Evolutionary conservation across 1,140 invertebrate genomes (phyloP).

Genomic region (Octopus sinensis): DNA sequence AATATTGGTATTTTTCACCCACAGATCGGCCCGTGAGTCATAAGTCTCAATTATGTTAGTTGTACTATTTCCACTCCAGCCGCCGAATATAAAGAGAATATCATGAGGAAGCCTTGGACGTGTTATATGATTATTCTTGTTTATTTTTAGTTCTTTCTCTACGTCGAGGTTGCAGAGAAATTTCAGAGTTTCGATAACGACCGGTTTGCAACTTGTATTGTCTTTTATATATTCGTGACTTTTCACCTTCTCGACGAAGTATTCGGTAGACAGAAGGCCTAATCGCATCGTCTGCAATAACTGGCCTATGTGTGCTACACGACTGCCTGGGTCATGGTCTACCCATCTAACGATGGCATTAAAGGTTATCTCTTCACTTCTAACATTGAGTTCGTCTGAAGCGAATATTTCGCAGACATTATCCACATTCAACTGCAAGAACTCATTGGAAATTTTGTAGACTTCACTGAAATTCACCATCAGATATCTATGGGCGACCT

Average conservation of each 20-base stretch:
- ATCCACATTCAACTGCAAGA: slow-evolving; percentile 82
- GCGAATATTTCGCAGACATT: slow-evolving; percentile 93
- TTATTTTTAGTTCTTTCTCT: slow-evolving; percentile 49
- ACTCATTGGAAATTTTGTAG: slow-evolving; percentile 95
- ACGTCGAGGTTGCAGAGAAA: slow-evolving; percentile 74
- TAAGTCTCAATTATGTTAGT: slow-evolving; percentile 75
- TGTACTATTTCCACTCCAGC: slow-evolving; percentile 71
- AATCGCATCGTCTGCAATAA: slow-evolving; percentile 74
- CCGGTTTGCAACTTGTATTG: slow-evolving; percentile 66
- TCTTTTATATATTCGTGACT: slow-evolving; percentile 66
- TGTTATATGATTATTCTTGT: slow-evolving; percentile 43
- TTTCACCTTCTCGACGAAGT: slow-evolving; percentile 66
- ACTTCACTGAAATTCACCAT: slow-evolving; percentile 53
- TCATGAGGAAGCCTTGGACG: slow-evolving; percentile 50
- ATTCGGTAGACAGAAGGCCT: slow-evolving; percentile 79
- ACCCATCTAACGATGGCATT: slow-evolving; percentile 97
- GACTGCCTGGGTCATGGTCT: slow-evolving; percentile 87
- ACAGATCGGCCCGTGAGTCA: slow-evolving; percentile 73
- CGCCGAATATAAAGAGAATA: slow-evolving; percentile 66
- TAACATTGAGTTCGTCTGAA: slow-evolving; percentile 93
- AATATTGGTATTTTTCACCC: slow-evolving; percentile 55
- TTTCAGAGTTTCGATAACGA: slow-evolving; percentile 72
- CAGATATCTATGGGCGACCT: slow-evolving; percentile 63
- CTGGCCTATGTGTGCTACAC: slow-evolving; percentile 76
- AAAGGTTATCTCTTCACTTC: slow-evolving; percentile 87